Evolutionary conservation across 2,113 vertebrate species (phyloP).

Genomic region (Tympanuchus pallidicinctus): DNA sequence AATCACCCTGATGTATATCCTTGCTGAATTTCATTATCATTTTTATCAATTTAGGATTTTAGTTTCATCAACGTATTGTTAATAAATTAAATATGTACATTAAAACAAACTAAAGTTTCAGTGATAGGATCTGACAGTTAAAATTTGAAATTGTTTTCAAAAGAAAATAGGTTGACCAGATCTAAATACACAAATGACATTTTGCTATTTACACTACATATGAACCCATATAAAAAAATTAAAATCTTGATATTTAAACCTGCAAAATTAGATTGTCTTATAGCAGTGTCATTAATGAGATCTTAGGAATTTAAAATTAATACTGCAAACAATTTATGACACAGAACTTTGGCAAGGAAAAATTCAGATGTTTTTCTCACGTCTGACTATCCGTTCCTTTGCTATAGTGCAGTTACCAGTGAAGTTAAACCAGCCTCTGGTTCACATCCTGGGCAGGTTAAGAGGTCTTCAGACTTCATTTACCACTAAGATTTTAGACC

Average conservation of each 20-base stretch:
- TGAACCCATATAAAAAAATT: not conserved
- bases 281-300: not conserved
- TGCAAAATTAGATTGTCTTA: not conserved
- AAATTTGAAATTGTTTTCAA: not conserved
- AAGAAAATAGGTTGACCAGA: not conserved
- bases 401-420: not conserved
- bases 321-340: not conserved
- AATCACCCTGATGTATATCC: not conserved
- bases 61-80: not conserved
- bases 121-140: not conserved
- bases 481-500: constrained; percentile 64
- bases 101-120: not conserved
- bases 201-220: not conserved
- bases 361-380: not conserved
- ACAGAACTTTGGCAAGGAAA: not conserved
- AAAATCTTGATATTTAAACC: not conserved
- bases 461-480: constrained; percentile 74
- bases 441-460: constrained; percentile 64
- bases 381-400: not conserved
- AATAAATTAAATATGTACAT: not conserved
- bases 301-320: not conserved
- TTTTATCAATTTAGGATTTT: not conserved
- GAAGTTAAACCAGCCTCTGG: constrained; percentile 36
- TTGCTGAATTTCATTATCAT: not conserved
- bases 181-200: not conserved